Evolutionary conservation across 2,888 invertebrate genomes (phyloP).

Genomic region (Ctena decussata): DNA sequence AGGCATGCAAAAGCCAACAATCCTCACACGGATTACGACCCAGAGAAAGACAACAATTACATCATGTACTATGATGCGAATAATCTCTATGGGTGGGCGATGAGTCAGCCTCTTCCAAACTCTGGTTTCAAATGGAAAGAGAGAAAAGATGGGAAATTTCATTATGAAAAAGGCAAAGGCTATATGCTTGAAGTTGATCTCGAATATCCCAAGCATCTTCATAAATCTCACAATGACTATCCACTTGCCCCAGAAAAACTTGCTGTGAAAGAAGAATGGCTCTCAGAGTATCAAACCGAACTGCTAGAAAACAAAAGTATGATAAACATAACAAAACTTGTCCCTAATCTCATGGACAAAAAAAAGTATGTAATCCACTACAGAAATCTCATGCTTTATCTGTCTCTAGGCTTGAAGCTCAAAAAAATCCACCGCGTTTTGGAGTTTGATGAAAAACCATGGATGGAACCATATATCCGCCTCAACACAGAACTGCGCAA

Average conservation of each 20-base stretch:
- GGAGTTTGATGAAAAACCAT: slow-evolving; percentile 76
- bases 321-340: slow-evolving; percentile 43
- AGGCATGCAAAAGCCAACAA: slow-evolving; percentile 79
- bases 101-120: slow-evolving; percentile 70
- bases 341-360: slow-evolving; percentile 68
- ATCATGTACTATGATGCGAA: slow-evolving; percentile 54
- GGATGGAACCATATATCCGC: slow-evolving; percentile 83
- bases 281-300: slow-evolving; percentile 51
- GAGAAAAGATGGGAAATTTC: slow-evolving; percentile 53
- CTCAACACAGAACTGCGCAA: slow-evolving; percentile 72
- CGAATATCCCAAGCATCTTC: slow-evolving; percentile 31
- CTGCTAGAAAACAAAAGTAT: slow-evolving; percentile 61
- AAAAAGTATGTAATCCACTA: slow-evolving; percentile 83
- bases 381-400: slow-evolving; percentile 79
- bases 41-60: slow-evolving; percentile 28
- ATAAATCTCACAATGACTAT: slow-evolving; percentile 39
- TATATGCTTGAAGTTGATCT: slow-evolving; percentile 29
- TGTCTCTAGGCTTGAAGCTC: slow-evolving; percentile 72
- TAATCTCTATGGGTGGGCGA: slow-evolving; percentile 57
- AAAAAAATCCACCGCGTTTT: slow-evolving; percentile 78
- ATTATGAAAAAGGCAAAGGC: slow-evolving; percentile 21
- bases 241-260: slow-evolving; percentile 58
- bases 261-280: slow-evolving; percentile 69
- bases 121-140: slow-evolving; percentile 78
- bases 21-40: slow-evolving; percentile 49